Evolutionary conservation across 2,797 vertebrate species (phyloP).

Genomic region (Eurystomus glaucurus): DNA sequence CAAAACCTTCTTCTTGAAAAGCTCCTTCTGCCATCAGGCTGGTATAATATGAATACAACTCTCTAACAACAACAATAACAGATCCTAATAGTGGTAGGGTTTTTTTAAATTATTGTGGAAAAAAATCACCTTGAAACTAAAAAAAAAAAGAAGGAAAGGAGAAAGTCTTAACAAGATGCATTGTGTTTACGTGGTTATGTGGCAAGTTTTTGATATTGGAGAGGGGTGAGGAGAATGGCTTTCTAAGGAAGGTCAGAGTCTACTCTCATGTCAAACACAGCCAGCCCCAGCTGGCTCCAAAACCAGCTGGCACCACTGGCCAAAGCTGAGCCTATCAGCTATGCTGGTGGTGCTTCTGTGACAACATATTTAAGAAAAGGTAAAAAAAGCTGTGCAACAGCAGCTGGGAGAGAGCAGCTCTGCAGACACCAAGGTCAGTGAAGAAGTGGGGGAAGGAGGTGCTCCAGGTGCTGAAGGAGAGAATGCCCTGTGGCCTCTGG

Average conservation of each 20-base stretch:
- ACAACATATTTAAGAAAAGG: not conserved
- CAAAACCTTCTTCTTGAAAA: no score
- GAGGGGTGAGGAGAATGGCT: not conserved
- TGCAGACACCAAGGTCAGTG: not conserved
- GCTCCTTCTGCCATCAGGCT: no score
- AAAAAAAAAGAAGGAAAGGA: no score
- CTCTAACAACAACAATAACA: no score
- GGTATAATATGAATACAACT: no score
- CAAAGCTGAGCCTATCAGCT: not conserved
- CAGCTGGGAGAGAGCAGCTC: not conserved
- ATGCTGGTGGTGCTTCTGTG: not conserved
- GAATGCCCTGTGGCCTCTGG: fast-evolving
- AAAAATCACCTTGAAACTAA: no score
- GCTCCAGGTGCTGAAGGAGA: fast-evolving
- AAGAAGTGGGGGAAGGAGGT: not conserved
- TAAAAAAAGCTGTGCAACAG: not conserved
- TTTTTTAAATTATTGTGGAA: no score
- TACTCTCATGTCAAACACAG: not conserved
- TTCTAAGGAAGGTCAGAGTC: not conserved
- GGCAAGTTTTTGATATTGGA: not conserved
- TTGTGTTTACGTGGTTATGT: not conserved
- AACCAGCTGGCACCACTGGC: no score
- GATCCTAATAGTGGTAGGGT: no score
- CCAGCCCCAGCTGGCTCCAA: not conserved
- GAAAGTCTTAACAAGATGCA: not conserved